These are phyloP conservation scores for Lontra canadensis DNA, from an alignment of 2,113 vertebrate species.

Conservation along the genomic window DNA sequence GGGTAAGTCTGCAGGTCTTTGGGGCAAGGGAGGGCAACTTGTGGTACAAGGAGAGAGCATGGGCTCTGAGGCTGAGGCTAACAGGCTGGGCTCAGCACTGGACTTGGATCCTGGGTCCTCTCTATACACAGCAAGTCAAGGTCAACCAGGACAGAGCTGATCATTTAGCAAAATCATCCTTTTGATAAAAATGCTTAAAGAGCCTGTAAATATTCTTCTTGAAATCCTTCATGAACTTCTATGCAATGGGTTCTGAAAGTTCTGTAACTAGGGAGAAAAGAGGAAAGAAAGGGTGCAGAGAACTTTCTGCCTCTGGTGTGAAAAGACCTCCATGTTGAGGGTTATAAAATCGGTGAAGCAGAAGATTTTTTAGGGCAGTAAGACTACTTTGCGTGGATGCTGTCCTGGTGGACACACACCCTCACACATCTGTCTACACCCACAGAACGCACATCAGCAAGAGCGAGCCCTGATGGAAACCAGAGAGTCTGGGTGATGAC, in stretches of 20 bases:
- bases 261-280: neutral
- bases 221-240: neutral
- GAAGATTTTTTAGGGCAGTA: neutral
- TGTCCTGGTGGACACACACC: fast-evolving
- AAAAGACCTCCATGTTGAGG: fast-evolving
- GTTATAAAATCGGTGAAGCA: neutral
- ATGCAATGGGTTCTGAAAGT: neutral
- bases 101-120: neutral
- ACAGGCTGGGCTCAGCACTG: fast-evolving
- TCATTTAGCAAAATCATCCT: neutral
- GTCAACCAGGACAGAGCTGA: neutral
- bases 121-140: neutral
- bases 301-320: neutral
- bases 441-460: fast-evolving
- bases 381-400: neutral
- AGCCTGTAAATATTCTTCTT: neutral
- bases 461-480: neutral
- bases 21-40: too few relatives aligned
- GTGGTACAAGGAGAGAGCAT: fast-evolving
- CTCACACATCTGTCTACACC: neutral
- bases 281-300: neutral
- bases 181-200: neutral
- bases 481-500: fast-evolving
- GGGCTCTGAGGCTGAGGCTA: neutral
- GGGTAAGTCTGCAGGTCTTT: neutral